These are phyloP conservation scores for Caenorhabditis briggsae DNA, from an alignment of 1,140 invertebrate species.

Conservation along the genomic window DNA sequence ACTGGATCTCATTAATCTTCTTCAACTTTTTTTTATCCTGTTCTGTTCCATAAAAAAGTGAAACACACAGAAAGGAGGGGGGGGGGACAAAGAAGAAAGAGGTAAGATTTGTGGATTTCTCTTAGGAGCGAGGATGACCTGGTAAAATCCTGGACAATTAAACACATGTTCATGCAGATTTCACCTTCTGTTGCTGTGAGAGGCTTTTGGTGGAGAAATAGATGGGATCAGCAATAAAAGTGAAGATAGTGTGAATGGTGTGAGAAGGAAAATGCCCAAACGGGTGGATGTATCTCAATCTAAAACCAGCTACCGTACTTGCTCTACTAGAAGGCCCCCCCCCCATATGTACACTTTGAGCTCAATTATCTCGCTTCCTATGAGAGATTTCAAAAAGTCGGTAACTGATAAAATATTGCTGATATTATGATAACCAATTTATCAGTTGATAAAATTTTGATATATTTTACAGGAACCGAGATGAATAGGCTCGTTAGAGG, in stretches of 20 bases:
- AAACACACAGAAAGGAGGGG: too few relatives aligned
- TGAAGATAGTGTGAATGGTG: not conserved
- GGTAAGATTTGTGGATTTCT: constrained; percentile 14
- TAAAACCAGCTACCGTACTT: not conserved
- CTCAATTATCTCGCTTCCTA: too few relatives aligned
- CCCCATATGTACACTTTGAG: too few relatives aligned
- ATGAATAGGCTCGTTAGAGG: too few relatives aligned
- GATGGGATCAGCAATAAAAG: not conserved
- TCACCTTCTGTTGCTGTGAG: not conserved
- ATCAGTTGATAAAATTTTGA: too few relatives aligned
- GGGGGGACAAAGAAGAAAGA: too few relatives aligned
- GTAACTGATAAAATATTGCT: too few relatives aligned
- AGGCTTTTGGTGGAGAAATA: not conserved
- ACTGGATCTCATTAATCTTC: not conserved
- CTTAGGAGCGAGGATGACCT: not conserved
- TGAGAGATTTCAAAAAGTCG: too few relatives aligned
- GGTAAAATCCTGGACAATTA: constrained; percentile 30
- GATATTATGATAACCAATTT: too few relatives aligned
- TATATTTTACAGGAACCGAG: too few relatives aligned
- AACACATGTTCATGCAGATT: constrained; percentile 17
- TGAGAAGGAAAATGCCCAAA: not conserved
- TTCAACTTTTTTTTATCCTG: not conserved
- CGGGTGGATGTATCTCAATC: not conserved
- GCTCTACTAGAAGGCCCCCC: too few relatives aligned
- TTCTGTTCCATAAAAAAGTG: not conserved